Conservation (phyloP, 2,113 vertebrate genomes). For the Erpornis zantholeuca region DNA sequence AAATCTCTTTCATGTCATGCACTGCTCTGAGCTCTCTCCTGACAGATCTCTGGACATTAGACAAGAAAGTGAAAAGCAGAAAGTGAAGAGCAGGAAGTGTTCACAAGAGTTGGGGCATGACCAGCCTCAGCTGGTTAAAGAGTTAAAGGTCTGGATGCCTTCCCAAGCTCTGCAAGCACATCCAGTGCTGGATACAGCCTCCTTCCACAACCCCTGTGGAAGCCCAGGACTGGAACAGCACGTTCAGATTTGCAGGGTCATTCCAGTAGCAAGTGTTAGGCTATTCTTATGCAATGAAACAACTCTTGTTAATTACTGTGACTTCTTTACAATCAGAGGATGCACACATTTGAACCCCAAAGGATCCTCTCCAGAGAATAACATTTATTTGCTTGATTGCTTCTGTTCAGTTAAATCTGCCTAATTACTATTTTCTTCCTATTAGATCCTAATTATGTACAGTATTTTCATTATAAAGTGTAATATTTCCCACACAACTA, state of each 20-base stretch:
- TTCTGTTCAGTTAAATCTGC: constrained; percentile 80
- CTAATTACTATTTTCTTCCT: constrained; percentile 84
- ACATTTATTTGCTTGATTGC: constrained; percentile 84
- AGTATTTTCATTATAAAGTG: constrained; percentile 83
- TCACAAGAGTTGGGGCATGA: background rate
- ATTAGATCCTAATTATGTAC: constrained; percentile 84
- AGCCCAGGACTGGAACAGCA: background rate
- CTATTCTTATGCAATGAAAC: constrained; percentile 52
- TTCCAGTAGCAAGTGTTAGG: background rate
- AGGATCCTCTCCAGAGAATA: constrained; percentile 78
- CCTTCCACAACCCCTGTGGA: background rate
- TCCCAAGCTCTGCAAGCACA: background rate
- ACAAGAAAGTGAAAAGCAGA: background rate
- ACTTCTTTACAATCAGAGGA: constrained; percentile 73
- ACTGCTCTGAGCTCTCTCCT: background rate
- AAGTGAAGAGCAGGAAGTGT: background rate
- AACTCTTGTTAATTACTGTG: constrained; percentile 73
- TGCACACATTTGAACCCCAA: constrained; percentile 69
- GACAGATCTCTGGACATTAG: background rate
- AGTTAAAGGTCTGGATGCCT: background rate
- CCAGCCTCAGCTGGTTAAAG: background rate
- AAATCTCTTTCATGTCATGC: background rate
- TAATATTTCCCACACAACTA: constrained; percentile 80
- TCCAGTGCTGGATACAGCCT: background rate
- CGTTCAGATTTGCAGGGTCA: constrained; percentile 11